These are phyloP conservation scores for Caenorhabditis zanzibari DNA, from an alignment of 2,888 invertebrate species.

Conservation along the genomic window DNA sequence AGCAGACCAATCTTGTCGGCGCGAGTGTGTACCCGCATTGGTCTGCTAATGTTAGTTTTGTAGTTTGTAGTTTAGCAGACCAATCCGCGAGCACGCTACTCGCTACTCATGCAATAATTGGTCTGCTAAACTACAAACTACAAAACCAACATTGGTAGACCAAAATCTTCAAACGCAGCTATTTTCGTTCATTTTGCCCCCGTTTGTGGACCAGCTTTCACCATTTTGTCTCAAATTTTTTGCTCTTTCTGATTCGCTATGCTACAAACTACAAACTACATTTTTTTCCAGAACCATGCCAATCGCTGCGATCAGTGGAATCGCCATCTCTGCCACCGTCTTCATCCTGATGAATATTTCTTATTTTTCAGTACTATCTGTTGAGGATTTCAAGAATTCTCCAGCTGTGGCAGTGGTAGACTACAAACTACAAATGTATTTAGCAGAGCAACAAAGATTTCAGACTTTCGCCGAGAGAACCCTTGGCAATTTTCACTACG, in stretches of 20 bases:
- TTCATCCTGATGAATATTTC: slow-evolving; percentile 94
- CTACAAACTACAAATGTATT: neutral
- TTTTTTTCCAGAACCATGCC: slow-evolving; percentile 75
- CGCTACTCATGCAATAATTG: no score
- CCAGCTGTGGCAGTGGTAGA: slow-evolving; percentile 92
- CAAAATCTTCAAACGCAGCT: no score
- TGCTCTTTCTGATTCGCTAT: no score
- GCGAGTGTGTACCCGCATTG: no score
- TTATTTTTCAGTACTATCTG: slow-evolving; percentile 92
- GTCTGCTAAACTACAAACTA: no score
- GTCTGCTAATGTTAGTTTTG: no score
- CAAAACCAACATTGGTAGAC: no score
- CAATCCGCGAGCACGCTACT: slow-evolving; percentile 77
- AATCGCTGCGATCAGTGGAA: slow-evolving; percentile 78
- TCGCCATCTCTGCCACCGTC: slow-evolving; percentile 84
- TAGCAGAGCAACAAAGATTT: slow-evolving; percentile 5
- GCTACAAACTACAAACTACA: no score
- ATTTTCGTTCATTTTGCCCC: no score
- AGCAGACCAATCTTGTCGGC: slow-evolving; percentile 1
- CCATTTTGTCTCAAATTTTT: no score
- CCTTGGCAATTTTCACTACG: slow-evolving; percentile 76
- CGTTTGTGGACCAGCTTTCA: no score
- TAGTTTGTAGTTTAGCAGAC: no score
- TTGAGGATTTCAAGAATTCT: slow-evolving; percentile 89
- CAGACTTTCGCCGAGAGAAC: slow-evolving; percentile 77